Percentiles rank a stretch among this genome's conserved stretches.
These are phyloP conservation scores for Oryzias curvinotus DNA, from an alignment of 2,113 vertebrate genomes.

Conservation along the genomic window DNA sequence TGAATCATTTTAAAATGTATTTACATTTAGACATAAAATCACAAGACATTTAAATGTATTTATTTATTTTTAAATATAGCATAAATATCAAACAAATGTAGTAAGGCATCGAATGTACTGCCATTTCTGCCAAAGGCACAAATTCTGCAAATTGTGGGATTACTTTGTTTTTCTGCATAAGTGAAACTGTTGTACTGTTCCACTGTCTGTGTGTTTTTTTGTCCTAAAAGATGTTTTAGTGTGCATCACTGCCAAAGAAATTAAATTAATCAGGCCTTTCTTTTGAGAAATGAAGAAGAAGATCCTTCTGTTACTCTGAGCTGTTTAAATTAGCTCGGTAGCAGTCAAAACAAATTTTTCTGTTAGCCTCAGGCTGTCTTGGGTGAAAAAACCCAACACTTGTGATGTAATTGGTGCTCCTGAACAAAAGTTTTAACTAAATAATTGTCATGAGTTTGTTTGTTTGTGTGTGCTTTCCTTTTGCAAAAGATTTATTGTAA, in stretches of 20 bases:
- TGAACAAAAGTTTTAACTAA: conserved; percentile 9
- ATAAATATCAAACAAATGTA: no score
- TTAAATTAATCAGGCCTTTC: neutral
- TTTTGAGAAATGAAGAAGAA: conserved; percentile 4
- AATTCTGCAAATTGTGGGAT: neutral
- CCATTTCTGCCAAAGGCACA: conserved; percentile 4
- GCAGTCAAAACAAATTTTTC: conserved; percentile 13
- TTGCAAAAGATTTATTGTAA: no score
- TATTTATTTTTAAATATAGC: no score
- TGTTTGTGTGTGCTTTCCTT: neutral
- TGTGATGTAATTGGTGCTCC: conserved; percentile 4
- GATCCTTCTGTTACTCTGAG: conserved; percentile 6
- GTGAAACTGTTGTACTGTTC: neutral
- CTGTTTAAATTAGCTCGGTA: conserved; percentile 3
- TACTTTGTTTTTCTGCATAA: conserved; percentile 14
- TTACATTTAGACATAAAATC: no score
- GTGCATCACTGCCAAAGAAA: neutral
- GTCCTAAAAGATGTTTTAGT: neutral
- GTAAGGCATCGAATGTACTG: neutral
- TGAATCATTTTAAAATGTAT: no score
- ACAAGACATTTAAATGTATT: no score
- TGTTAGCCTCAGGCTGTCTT: neutral
- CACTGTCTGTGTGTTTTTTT: neutral
- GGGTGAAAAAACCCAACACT: conserved; percentile 1
- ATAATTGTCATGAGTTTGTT: neutral